Evolutionary conservation across 2,888 invertebrate genomes (phyloP), one percentile per base, ranked within the genome.

Genomic region (Mycogona germanica): DNA sequence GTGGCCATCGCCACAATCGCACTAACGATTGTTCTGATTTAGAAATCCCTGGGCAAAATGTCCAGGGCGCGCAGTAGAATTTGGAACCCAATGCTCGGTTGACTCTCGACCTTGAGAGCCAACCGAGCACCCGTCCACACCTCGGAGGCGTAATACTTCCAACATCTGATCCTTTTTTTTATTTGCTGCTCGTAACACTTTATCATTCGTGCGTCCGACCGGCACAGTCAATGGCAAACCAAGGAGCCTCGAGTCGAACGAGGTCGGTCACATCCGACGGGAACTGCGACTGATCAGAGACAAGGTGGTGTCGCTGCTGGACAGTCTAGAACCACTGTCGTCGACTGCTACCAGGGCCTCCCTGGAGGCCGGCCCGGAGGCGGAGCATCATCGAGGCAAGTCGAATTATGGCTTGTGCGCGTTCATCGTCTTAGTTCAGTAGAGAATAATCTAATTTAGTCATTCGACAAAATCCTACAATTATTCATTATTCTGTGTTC

Each of bases 301-400:
- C 66, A 72, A 73, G 63, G 77, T 79, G 3, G 77, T 76, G 63
- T 70, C 70, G 55, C 63, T 80, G 50, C 66, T 81, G 59, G 80
- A 80, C 64, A 67, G 70, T 21, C 66, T 80, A 48, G 78, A 77
- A 63, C 61, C 64, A 58, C n/a, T n/a, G n/a, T n/a, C n/a, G n/a
- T n/a, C n/a, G n/a, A n/a, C n/a, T n/a, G 45, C 25, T 12, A 9
- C 45, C 26, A 21, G 19, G 9, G 19, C 7, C 9, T 23, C 23
- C 17, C 25, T 12, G 9, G 25, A 21, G 6, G 9, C 41, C 41
- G 21, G 17, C 7, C 41, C 41, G 19, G 41, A 41, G 9, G 9
- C 41, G 9, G 41, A 41, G 19, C 41, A 41, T 12, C 23, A 12
- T 21, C 12, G 23, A 41, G 41, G 41, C 21, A 9, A 41, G 17